Conservation (phyloP, 2,888 invertebrate genomes). For the Napeogenes sylphis region DNA sequence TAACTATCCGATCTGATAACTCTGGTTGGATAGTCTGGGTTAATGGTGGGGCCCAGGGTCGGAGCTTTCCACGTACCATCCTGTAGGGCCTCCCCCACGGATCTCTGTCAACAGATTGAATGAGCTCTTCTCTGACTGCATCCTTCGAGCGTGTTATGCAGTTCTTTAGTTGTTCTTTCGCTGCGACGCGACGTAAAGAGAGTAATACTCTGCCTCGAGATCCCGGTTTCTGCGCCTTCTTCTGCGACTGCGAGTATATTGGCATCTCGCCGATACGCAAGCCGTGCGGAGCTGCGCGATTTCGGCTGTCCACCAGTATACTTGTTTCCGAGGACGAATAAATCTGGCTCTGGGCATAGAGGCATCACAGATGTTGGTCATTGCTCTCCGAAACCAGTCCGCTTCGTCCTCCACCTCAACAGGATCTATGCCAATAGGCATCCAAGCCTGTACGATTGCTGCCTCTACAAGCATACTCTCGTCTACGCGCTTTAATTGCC, state of each 20-base stretch:
- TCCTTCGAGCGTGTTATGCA: slow-evolving; percentile 15
- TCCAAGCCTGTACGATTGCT: slow-evolving; percentile 17
- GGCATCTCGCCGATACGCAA: slow-evolving; percentile 17
- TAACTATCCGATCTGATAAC: slow-evolving; percentile 5
- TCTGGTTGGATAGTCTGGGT: slow-evolving; percentile 9
- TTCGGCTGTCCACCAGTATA: slow-evolving; percentile 24
- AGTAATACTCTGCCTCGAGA: slow-evolving; percentile 5
- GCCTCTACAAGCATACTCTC: slow-evolving; percentile 11
- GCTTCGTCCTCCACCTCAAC: slow-evolving; percentile 14
- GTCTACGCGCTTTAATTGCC: slow-evolving; percentile 6
- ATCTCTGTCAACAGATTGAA: slow-evolving; percentile 11
- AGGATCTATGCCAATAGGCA: background rate
- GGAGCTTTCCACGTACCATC: slow-evolving; percentile 8
- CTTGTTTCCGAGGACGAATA: background rate
- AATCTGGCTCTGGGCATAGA: slow-evolving; percentile 15
- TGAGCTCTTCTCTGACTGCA: slow-evolving; percentile 4
- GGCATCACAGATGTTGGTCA: slow-evolving; percentile 23
- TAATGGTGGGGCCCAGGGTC: slow-evolving; percentile 12
- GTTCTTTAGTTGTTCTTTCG: slow-evolving; percentile 6
- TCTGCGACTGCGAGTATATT: slow-evolving; percentile 13
- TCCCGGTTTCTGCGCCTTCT: slow-evolving; percentile 4
- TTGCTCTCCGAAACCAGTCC: slow-evolving; percentile 11
- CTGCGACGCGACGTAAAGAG: slow-evolving; percentile 5
- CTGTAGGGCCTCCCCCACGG: slow-evolving; percentile 19
- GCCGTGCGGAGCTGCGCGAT: slow-evolving; percentile 12